A percentile compares a stretch with the other conserved stretches of the same genome.
These are phyloP conservation scores for Dendrolimus kikuchii DNA, from an alignment of 1,140 invertebrate species.

Conservation along the genomic window DNA sequence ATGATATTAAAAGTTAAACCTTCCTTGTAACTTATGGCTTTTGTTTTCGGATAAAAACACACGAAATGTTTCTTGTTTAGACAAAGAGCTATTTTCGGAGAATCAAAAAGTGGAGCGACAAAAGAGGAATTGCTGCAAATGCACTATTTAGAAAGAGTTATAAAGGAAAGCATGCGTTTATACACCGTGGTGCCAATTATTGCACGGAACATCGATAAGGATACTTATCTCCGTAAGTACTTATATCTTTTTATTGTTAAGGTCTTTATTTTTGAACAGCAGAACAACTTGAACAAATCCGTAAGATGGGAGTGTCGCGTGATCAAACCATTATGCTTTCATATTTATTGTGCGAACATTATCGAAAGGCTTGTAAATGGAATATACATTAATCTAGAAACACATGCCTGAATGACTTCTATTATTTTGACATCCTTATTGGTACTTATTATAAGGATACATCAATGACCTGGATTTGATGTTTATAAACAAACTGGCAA, in stretches of 20 bases:
- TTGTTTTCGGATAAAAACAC: background rate
- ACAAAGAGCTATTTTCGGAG: conserved; percentile 38
- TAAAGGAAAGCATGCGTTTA: conserved; percentile 60
- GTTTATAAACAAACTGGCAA: too few species aligned
- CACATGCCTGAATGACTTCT: too few species aligned
- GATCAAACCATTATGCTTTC: too few species aligned
- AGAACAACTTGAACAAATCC: too few species aligned
- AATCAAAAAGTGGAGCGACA: conserved; percentile 26
- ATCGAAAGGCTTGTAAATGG: too few species aligned
- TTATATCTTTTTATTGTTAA: background rate
- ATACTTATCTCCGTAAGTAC: conserved; percentile 44
- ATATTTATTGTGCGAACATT: too few species aligned
- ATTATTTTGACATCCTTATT: too few species aligned
- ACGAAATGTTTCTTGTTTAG: conserved; percentile 23
- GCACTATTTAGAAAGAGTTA: conserved; percentile 48
- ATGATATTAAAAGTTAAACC: too few species aligned
- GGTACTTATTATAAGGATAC: too few species aligned
- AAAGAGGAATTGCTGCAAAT: conserved; percentile 47
- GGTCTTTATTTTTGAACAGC: background rate
- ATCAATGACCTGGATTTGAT: too few species aligned
- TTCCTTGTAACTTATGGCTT: background rate
- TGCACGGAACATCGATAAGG: conserved; percentile 39
- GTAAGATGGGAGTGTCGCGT: too few species aligned
- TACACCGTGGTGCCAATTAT: conserved; percentile 53
- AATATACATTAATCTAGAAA: too few species aligned